Conservation (phyloP, 2,797 vertebrate genomes). For the Discoglossus pictus region DNA sequence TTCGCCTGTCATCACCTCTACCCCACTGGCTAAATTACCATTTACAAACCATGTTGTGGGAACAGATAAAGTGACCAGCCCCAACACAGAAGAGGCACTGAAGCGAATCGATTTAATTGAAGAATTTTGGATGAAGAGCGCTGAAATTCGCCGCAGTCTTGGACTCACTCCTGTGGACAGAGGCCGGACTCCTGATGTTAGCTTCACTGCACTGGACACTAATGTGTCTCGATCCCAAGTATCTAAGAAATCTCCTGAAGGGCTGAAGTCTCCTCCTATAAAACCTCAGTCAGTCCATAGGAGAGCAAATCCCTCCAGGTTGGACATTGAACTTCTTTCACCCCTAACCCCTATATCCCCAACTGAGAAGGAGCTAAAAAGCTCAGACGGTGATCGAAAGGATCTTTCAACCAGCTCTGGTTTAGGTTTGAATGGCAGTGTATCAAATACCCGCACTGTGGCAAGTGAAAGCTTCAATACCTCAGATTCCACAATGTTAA, state of each 20-base stretch:
- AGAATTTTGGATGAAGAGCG: conserved; percentile 95
- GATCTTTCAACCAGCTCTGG: conserved; percentile 91
- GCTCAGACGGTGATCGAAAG: conserved; percentile 71
- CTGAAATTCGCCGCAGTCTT: conserved; percentile 91
- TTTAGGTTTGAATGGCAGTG: conserved; percentile 86
- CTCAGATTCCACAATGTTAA: conserved; percentile 91
- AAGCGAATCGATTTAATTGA: conserved; percentile 88
- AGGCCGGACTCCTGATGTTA: conserved; percentile 72
- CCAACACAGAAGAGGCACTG: conserved; percentile 69
- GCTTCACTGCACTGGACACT: conserved; percentile 43
- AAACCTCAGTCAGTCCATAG: conserved; percentile 74
- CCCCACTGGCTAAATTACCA: conserved; percentile 72
- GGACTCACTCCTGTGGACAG: conserved; percentile 85
- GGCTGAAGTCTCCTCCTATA: conserved; percentile 69
- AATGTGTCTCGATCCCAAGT: conserved; percentile 29
- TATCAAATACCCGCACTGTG: conserved; percentile 78
- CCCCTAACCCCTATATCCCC: conserved; percentile 71
- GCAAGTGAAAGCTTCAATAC: conserved; percentile 86
- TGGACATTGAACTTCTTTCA: conserved; percentile 78
- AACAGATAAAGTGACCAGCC: conserved; percentile 64
- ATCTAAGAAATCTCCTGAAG: conserved; percentile 65
- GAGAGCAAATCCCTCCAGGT: conserved; percentile 76
- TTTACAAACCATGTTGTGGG: conserved; percentile 59
- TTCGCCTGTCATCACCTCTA: conserved; percentile 80
- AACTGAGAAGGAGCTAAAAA: conserved; percentile 71